Evolutionary conservation across 2,888 invertebrate genomes (phyloP).

Genomic region (Pandemis corylana): DNA sequence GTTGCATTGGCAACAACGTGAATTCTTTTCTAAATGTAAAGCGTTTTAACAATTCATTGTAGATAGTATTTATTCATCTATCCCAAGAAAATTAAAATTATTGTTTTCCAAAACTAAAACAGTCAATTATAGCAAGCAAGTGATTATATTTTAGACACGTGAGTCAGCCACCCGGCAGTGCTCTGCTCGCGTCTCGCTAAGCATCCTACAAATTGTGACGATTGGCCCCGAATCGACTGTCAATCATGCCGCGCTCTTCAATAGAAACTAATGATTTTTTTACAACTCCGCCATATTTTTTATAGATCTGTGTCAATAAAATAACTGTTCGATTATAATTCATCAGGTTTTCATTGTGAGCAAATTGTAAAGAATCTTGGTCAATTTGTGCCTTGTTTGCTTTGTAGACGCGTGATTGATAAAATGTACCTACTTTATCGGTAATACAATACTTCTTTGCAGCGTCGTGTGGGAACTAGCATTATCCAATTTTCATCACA

Average conservation of each 20-base stretch:
- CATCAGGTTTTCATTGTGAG: slow-evolving; percentile 43
- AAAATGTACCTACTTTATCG: slow-evolving; percentile 33
- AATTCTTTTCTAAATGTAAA: background rate
- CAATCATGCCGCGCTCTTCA: slow-evolving; percentile 55
- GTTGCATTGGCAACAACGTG: background rate
- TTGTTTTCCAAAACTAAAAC: too few relatives aligned
- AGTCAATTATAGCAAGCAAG: background rate
- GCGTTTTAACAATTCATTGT: background rate
- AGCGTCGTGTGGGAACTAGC: slow-evolving; percentile 62
- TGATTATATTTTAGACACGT: slow-evolving; percentile 50
- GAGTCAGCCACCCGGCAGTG: slow-evolving; percentile 56
- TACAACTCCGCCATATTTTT: slow-evolving; percentile 44
- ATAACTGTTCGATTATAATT: slow-evolving; percentile 43
- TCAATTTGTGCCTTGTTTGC: slow-evolving; percentile 49
- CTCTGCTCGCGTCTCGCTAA: slow-evolving; percentile 55
- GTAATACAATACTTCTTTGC: slow-evolving; percentile 19
- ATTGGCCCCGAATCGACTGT: slow-evolving; percentile 63
- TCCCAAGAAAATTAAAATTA: too few relatives aligned
- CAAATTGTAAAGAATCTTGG: slow-evolving; percentile 45
- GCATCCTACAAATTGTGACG: slow-evolving; percentile 72
- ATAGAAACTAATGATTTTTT: slow-evolving; percentile 64
- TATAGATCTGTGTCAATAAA: slow-evolving; percentile 46
- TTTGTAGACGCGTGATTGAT: slow-evolving; percentile 35
- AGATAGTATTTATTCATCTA: too few relatives aligned
- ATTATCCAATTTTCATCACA: slow-evolving; percentile 73